Evolutionary conservation across 1,140 invertebrate species (phyloP).

Genomic region (Dendrolimus kikuchii): DNA sequence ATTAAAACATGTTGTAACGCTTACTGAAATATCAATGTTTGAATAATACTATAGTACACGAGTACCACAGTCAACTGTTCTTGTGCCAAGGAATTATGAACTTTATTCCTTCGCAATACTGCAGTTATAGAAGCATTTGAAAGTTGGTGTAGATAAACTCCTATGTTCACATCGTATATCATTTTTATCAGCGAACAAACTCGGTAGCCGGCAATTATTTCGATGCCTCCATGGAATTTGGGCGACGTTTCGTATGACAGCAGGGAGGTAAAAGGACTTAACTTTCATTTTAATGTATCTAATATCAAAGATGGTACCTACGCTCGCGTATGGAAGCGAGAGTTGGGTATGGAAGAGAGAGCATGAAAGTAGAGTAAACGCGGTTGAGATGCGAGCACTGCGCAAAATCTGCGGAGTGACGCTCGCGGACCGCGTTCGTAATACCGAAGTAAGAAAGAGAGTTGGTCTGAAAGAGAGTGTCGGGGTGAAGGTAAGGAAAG

Average conservation of each 20-base stretch:
- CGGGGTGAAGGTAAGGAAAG: too few species aligned
- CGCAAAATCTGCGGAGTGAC: too few species aligned
- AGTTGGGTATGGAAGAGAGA: too few species aligned
- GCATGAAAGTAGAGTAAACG: too few species aligned
- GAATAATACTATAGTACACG: constrained; percentile 2
- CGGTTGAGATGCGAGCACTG: too few species aligned
- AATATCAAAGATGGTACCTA: not conserved
- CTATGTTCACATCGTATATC: constrained; percentile 18
- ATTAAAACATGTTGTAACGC: constrained; percentile 18
- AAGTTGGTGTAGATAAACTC: constrained; percentile 13
- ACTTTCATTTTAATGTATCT: not conserved
- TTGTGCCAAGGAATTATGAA: not conserved
- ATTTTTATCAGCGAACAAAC: constrained; percentile 21
- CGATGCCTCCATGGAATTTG: constrained; percentile 13
- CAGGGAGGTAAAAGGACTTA: too few species aligned
- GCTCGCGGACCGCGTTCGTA: too few species aligned
- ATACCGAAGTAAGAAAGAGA: too few species aligned
- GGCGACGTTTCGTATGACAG: constrained; percentile 8
- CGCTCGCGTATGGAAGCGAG: too few species aligned
- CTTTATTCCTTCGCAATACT: too few species aligned
- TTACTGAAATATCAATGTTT: constrained; percentile 13
- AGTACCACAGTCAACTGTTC: not conserved
- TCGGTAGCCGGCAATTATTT: constrained; percentile 27
- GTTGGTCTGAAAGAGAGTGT: too few species aligned
- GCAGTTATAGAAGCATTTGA: not conserved